Evolutionary conservation across 2,113 vertebrate genomes (phyloP), one percentile per base, ranked within the genome.

Genomic region (Coptodon bakossiorum): DNA sequence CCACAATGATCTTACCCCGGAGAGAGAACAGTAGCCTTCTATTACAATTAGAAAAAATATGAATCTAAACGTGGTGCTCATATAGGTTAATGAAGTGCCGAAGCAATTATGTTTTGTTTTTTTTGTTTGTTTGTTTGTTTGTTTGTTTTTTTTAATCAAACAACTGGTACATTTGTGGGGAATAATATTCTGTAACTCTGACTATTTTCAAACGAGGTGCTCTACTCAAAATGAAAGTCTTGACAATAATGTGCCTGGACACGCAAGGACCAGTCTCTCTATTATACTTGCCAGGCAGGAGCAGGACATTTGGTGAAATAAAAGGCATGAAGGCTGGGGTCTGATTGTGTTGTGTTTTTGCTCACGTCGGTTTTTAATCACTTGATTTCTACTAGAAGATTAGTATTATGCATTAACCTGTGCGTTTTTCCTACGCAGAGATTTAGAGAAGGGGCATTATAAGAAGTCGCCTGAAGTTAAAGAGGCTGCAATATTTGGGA

Each of bases 401-500:
- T 43, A 80, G 76, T 81, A 34, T 81, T 59, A n/a, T 27, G 10
- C 78, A 50, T 81, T 83, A 88, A 89, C 80, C 54, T 86, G 63
- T 40, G 9, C 71, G 5, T 89, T 87, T 50, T 48, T 57, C 63
- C 76, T 34, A 43, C 24, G 12, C 13, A 29, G 24, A 83, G 61
- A 68, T 91, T 87, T 81, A 24, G 63, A 85, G 56, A 78, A 82
- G 36, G 50, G 76, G 43, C 61, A 43, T 93, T 86, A 85, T 68
- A 73, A 87, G 90, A 91, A 92, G 84, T 91, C 85, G 87, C 89
- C 84, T 92, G 78, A 85, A 96, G 95, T 95, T 92, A 95, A 93
- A 96, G 92, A 95, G 90, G 86, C 91, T 92, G 91, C 80, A 88
- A 94, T 95, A 93, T 96, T 94, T 94, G 93, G 90, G 91, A 94